Evolutionary conservation across 2,888 invertebrate genomes (phyloP), one percentile per base, ranked within the genome.

Genomic region (Erebia epiphron): DNA sequence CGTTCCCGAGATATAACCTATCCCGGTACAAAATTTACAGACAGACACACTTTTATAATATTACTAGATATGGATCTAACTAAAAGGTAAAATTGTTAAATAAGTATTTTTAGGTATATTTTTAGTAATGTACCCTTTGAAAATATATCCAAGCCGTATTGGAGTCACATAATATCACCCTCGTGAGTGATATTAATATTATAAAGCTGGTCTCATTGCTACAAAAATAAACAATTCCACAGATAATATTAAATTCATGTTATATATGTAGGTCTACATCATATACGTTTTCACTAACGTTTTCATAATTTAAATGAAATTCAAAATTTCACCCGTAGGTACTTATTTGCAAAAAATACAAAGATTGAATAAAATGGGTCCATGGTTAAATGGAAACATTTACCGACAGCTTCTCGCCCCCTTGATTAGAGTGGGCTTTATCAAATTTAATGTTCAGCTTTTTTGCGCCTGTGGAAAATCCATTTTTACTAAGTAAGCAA

Each of bases 401-500:
- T 71, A 67, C 61, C 66, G 61, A 54, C 66, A 69, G 69, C 66
- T 69, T 74, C 70, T 69, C 63, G 74, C 70, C 70, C 68, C 69
- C 72, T 74, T 75, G 76, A 76, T 76, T 76, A 76, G 73, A 75
- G 68, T 67, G 69, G 65, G 71, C 74, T 74, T 76, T 73, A 76
- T 76, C 75, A 76, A 76, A 76, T 75, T 76, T 73, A 75, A 76
- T 73, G 75, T 74, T 74, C 69, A 69, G 62, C 71, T 71, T 76
- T 75, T 73, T 73, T 71, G 60, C 67, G 54, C 72, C 71, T 67
- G 64, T 69, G 67, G 69, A 71, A 75, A 60, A 76, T 77, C 71
- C 71, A 75, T 76, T 77, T 78, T 78, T 79, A 77, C 80, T 74
- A 80, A 80, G 75, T 78, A 75, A 69, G 65, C 73, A 74, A 76